A percentile compares a stretch with the other conserved stretches of the same genome.
phyloP scores from a whole-genome alignment of 2,113 vertebrate species.

The Syngnathoides biaculeatus region DNA sequence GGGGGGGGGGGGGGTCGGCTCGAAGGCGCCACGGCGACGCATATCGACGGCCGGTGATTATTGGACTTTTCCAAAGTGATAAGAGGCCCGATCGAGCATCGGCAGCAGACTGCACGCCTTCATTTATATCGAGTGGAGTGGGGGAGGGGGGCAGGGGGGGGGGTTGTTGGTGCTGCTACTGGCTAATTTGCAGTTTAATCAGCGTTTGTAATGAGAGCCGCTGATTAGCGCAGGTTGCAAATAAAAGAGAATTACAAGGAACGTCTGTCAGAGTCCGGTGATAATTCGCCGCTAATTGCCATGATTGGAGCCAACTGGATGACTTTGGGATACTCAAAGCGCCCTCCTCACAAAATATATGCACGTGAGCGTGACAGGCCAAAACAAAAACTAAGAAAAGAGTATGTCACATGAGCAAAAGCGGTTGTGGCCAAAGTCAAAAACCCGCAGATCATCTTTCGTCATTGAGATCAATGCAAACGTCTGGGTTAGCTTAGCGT shows the following conservation, averaged over 20 bases:
- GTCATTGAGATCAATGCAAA: background rate
- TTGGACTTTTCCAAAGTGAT: conserved; percentile 99
- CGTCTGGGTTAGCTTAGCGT: too few species aligned
- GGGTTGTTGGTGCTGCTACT: conserved; percentile 94
- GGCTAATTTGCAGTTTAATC: conserved; percentile 99
- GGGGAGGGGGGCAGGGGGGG: conserved; percentile 91
- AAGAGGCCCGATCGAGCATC: conserved; percentile 95
- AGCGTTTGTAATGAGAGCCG: conserved; percentile 99
- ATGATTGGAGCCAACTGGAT: conserved; percentile 99
- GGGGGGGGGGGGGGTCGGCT: too few species aligned
- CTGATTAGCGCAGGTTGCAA: conserved; percentile 99
- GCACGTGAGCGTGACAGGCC: background rate
- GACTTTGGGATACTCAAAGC: conserved; percentile 96
- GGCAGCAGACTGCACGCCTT: conserved; percentile 92
- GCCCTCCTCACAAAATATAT: conserved; percentile 26
- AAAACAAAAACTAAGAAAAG: background rate
- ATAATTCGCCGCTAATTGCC: conserved; percentile 99
- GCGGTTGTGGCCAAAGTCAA: too few species aligned
- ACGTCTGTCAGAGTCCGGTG: conserved; percentile 99
- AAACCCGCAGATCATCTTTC: too few species aligned
- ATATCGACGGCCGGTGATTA: conserved; percentile 83
- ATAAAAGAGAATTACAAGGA: conserved; percentile 99
- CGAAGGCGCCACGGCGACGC: background rate
- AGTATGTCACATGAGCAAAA: too few species aligned
- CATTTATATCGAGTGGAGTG: conserved; percentile 99